Percentiles rank a stretch among this genome's conserved stretches.
phyloP scores from a whole-genome alignment of 1,140 invertebrate genomes.

The Drosophila jambulina region DNA sequence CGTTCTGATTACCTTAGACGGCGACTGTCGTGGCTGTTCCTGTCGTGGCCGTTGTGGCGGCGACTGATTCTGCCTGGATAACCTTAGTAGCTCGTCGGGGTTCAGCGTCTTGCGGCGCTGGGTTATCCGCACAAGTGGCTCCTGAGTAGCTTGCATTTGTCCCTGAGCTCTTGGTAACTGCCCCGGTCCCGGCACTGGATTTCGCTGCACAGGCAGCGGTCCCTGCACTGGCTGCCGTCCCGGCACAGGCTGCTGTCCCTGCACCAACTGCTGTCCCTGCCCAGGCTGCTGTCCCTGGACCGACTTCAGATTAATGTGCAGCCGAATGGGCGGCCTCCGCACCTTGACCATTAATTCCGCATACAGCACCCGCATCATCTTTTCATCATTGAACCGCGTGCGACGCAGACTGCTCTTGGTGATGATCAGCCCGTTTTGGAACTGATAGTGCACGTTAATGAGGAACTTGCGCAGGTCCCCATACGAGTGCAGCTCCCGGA shows the following conservation, averaged over 20 bases:
- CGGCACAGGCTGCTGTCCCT: not conserved
- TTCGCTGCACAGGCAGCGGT: no score
- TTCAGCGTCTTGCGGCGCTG: constrained; percentile 42
- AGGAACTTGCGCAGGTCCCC: constrained; percentile 47
- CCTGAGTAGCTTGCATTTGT: not conserved
- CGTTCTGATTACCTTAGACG: not conserved
- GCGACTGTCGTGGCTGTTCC: not conserved
- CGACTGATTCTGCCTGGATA: not conserved
- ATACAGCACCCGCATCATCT: constrained; percentile 16
- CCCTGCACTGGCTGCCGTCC: not conserved
- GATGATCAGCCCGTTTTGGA: constrained; percentile 63
- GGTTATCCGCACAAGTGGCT: not conserved
- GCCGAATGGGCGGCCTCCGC: constrained; percentile 27
- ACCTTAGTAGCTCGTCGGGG: constrained; percentile 5
- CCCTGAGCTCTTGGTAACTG: no score
- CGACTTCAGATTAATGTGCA: constrained; percentile 29
- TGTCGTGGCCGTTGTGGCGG: no score
- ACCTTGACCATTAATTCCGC: constrained; percentile 33
- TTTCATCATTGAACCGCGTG: constrained; percentile 31
- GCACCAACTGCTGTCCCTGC: not conserved
- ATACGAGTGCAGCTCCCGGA: constrained; percentile 36
- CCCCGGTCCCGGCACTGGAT: no score
- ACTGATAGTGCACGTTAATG: constrained; percentile 58
- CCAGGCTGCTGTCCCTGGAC: not conserved
- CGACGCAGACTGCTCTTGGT: constrained; percentile 57